Base-by-base conservation (phyloP, 2,888 invertebrate species). In the Caenorhabditis uteleia region DNA sequence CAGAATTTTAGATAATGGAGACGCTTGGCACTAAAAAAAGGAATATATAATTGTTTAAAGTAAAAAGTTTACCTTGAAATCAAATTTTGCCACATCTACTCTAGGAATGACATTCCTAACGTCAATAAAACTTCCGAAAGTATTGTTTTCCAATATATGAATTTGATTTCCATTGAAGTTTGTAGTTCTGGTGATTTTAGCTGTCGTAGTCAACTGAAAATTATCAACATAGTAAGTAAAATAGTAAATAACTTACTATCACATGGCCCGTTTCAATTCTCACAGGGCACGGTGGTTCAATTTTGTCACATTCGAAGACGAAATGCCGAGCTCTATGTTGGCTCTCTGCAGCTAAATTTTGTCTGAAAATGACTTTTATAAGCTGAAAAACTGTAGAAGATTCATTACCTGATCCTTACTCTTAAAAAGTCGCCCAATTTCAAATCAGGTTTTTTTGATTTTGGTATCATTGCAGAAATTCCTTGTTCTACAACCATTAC, bases 1-100 rank as follows among this genome's bases (percentile, higher is more conserved):
- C 7, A 6, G 27, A 14, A 18, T 40, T 12, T 46, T 18, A 20
- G 40, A 21, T 0, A 26, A 5, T n/a, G 43, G 39, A 2, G 58
- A 58, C 16, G 44, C 33, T 25, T n/a, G 34, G 26, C 51, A 42
- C 53, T 59, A 16, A 31, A 59, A 43, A 16, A 14, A 1, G 21
- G 25, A 8, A 21, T 26, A 6, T n/a, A 29, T 10, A 26, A 25
- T 21, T 42, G n/a, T 44, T 43, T 26, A n/a, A 38, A 38, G 20
- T 26, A n/a, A 16, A 42, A 4, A 5, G 26, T 14, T 29, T 20
- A 60, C 59, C 31, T 54, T 60, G 27, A 60, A 60, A 10, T 60
- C 53, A 14, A 60, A 60, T 3, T 48, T 39, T 0, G 54, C 53
- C 12, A 10, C 0, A 20, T 54, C 38, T 2, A 29, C 21, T 2